A percentile compares a stretch with the other conserved stretches of the same genome.
These are phyloP conservation scores for Idaea aversata DNA, from an alignment of 2,888 invertebrate genomes.

Conservation along the genomic window DNA sequence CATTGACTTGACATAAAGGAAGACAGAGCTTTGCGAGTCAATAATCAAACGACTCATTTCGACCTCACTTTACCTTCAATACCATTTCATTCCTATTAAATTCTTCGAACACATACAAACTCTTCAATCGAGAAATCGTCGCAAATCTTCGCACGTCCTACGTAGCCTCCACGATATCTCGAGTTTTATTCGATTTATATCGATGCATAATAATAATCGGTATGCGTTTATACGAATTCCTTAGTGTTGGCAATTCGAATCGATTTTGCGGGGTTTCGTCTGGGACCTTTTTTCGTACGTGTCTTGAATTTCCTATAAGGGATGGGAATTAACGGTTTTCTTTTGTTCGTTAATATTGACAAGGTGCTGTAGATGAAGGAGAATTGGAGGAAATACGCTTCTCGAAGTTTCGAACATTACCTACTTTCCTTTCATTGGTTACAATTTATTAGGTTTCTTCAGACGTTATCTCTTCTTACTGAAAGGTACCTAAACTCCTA, in stretches of 20 bases:
- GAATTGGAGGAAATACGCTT: constrained; percentile 3
- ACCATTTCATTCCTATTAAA: constrained; percentile 22
- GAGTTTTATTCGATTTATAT: constrained; percentile 32
- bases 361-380: not conserved
- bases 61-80: constrained; percentile 2
- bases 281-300: constrained; percentile 32
- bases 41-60: constrained; percentile 4
- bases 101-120: constrained; percentile 26
- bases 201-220: constrained; percentile 35
- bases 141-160: constrained; percentile 29
- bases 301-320: constrained; percentile 24
- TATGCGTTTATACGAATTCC: constrained; percentile 35
- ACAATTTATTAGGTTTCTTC: not conserved
- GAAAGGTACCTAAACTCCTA: no score
- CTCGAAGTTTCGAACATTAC: not conserved
- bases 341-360: constrained; percentile 27
- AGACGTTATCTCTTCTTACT: not conserved
- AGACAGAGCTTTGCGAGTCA: not conserved
- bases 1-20: not conserved
- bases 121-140: constrained; percentile 26
- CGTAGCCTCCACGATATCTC: constrained; percentile 25
- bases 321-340: constrained; percentile 29
- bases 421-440: not conserved
- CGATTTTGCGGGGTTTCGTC: constrained; percentile 24
- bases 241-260: constrained; percentile 24